Evolutionary conservation across 2,888 invertebrate genomes (phyloP), one percentile per base, ranked within the genome.

Genomic region (Bruchidius siliquastri): DNA sequence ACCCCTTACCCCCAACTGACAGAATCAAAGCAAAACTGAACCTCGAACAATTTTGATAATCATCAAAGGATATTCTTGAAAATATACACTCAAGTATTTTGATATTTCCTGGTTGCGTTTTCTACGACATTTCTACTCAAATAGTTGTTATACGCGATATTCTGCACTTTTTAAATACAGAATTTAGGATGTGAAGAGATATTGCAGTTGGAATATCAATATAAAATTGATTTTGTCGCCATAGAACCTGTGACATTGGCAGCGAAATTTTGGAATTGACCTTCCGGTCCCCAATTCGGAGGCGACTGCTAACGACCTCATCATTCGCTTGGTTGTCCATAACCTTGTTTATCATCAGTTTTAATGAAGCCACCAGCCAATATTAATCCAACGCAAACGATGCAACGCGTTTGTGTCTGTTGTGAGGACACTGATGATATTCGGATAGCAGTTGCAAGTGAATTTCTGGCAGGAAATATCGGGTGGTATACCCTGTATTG

Each of bases 331-430:
- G 75, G 74, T 77, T 75, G 77, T 77, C 73, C 75, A 74, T 76
- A 75, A 79, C 77, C 75, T 76, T 78, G 78, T 79, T 79, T 80
- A 79, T 77, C 74, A 76, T 73, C 77, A 76, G 74, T 76, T 71
- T 77, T 80, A 79, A 80, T 80, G 79, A 79, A 80, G 79, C 75
- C 76, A 79, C 79, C 79, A 76, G 74, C 77, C 76, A 75, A 77
- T 76, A 76, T 77, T 76, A 75, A 79, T 76, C 77, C 75, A 74
- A 76, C 76, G 78, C 79, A 78, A 79, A 79, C 78, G 76, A 78
- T 76, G 76, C 72, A 75, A 22, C 32, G 71, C 71, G 4, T 18
- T 20, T 22, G 22, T 69, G 69, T 2, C 30, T 70, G 20, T 10
- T 18, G 21, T 21, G 68, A 21, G 68, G 68, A 68, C 21, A 13